phyloP scores from a whole-genome alignment of 2,113 vertebrate species.

The Bucco capensis region DNA sequence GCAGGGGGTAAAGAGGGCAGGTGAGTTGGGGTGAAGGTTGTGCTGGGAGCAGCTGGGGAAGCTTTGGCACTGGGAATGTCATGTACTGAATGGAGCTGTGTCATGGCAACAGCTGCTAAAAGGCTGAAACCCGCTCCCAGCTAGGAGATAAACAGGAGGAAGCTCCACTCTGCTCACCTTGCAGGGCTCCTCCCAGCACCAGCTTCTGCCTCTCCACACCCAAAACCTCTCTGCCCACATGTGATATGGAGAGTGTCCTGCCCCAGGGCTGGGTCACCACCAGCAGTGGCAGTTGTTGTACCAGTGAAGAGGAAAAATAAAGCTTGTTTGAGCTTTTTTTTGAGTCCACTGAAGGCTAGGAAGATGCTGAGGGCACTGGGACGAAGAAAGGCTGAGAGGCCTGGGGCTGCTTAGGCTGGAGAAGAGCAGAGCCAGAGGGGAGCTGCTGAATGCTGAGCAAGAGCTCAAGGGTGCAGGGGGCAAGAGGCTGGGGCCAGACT shows the following conservation, averaged over 20 bases:
- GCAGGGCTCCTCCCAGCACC: not conserved
- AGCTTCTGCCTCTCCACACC: accelerated
- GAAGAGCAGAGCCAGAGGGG: no score
- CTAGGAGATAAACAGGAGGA: not conserved
- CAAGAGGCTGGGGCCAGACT: no score
- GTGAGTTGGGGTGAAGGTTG: not conserved
- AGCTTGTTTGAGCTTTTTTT: not conserved
- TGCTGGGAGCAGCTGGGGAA: not conserved
- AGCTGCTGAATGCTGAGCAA: no score
- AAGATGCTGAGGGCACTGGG: no score
- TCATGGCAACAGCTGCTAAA: not conserved
- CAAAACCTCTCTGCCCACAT: not conserved
- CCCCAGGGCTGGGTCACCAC: not conserved
- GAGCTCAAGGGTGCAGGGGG: no score
- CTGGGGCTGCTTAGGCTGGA: no score
- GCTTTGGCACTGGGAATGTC: not conserved
- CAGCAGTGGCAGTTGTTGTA: not conserved
- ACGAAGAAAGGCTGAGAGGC: not conserved
- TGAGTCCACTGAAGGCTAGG: no score
- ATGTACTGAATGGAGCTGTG: not conserved
- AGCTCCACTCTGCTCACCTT: not conserved
- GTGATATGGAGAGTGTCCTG: not conserved
- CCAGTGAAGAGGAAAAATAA: not conserved
- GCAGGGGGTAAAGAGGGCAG: not conserved
- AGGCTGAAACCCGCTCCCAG: not conserved